Conservation (phyloP, 2,797 vertebrate species). For the Melanotaenia parkinsoni region DNA sequence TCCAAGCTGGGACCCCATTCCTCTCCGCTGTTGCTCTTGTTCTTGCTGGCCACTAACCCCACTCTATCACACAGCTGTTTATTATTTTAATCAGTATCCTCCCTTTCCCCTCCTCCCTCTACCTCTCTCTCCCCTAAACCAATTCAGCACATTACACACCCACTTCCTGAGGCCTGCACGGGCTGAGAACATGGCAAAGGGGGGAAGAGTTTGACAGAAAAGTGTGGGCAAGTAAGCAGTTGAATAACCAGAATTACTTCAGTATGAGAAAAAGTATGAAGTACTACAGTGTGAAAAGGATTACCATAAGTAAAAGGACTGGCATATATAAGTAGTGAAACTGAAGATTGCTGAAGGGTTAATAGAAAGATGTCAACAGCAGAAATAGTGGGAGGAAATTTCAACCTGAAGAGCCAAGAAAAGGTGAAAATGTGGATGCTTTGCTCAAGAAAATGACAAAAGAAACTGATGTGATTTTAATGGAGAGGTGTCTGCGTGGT, state of each 20-base stretch:
- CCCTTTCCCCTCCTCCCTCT: constrained; percentile 87
- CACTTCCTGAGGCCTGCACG: constrained; percentile 90
- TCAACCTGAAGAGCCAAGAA: constrained; percentile 16
- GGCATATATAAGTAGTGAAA: neutral
- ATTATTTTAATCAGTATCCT: constrained; percentile 97
- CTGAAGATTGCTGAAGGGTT: constrained; percentile 6
- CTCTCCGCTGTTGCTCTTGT: constrained; percentile 45
- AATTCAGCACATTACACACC: constrained; percentile 86
- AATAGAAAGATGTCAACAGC: constrained; percentile 13
- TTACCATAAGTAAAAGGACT: neutral
- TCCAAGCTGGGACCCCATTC: constrained; percentile 38
- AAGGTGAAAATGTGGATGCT: constrained; percentile 11
- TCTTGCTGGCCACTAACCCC: constrained; percentile 66
- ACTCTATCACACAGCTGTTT: constrained; percentile 89
- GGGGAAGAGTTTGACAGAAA: constrained; percentile 28
- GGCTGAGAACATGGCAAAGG: constrained; percentile 51
- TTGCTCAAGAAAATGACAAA: neutral
- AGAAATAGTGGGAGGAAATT: constrained; percentile 8
- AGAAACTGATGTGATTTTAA: neutral
- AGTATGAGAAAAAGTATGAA: constrained; percentile 9
- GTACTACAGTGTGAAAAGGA: constrained; percentile 4
- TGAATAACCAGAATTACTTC: constrained; percentile 19
- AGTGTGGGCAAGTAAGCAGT: constrained; percentile 9
- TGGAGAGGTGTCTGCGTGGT: neutral
- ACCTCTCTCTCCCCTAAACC: constrained; percentile 60